Percentiles rank a stretch among this genome's conserved stretches.
phyloP scores from a whole-genome alignment of 2,113 vertebrate genomes.

The Pollimyrus isidori region DNA sequence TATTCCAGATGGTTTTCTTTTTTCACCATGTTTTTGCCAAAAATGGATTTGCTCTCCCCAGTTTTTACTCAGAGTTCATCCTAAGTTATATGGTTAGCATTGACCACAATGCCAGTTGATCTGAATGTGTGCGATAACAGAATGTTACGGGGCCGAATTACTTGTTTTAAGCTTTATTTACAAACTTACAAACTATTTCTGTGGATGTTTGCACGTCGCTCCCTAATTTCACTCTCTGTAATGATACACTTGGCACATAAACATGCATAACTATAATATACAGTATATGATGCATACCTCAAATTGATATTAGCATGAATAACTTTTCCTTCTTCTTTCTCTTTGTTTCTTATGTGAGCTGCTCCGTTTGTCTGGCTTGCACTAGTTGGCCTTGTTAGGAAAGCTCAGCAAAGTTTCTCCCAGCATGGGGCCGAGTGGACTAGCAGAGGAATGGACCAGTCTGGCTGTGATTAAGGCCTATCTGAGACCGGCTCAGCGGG shows the following conservation, averaged over 20 bases:
- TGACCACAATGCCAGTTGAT: not conserved
- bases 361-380: not conserved
- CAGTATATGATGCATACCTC: not conserved
- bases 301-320: not conserved
- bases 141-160: not conserved
- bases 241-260: not conserved
- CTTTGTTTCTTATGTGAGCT: too few relatives aligned
- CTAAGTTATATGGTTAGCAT: not conserved
- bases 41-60: too few relatives aligned
- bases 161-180: not conserved
- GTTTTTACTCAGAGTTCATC: not conserved
- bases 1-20: not conserved
- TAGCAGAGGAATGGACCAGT: not conserved
- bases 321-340: not conserved
- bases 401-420: not conserved
- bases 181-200: not conserved
- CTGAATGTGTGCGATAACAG: not conserved
- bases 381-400: not conserved
- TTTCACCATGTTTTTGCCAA: not conserved
- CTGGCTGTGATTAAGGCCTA: constrained; percentile 11
- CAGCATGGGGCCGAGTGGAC: constrained; percentile 5
- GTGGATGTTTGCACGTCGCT: not conserved
- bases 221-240: not conserved
- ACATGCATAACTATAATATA: not conserved
- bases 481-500: not conserved